Conservation (phyloP, 2,113 vertebrate species). For the Xenopus laevis region DNA sequence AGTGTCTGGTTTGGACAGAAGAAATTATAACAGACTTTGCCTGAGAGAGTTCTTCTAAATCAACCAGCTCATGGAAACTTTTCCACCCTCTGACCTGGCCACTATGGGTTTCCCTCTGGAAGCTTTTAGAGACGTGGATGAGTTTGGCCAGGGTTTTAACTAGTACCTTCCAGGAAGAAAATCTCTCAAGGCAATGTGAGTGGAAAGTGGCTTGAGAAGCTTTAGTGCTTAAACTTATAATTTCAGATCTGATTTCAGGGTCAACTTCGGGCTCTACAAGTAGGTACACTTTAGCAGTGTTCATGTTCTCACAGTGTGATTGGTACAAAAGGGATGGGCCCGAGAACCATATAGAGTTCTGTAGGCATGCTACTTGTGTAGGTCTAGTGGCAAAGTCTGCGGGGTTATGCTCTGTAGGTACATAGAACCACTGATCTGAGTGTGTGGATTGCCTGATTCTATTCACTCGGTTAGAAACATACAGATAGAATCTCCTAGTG, state of each 20-base stretch:
- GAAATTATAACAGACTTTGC: background rate
- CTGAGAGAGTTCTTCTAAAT: background rate
- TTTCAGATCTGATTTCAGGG: background rate
- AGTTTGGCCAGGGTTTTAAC: background rate
- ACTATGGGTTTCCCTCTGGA: background rate
- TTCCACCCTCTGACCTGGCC: background rate
- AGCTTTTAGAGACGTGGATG: background rate
- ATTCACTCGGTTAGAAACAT: no score
- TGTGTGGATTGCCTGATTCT: no score
- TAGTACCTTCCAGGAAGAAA: background rate
- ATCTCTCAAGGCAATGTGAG: slow-evolving; percentile 1
- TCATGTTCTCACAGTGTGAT: no score
- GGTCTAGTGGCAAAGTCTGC: no score
- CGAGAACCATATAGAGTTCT: no score
- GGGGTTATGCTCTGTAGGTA: no score
- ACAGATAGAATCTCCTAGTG: no score
- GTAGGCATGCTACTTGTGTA: no score
- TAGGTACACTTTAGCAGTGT: background rate
- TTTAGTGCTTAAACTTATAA: background rate
- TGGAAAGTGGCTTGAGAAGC: background rate
- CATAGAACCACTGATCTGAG: no score
- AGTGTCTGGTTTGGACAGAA: background rate
- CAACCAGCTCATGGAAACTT: background rate
- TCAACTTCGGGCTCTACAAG: background rate
- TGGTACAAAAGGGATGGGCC: no score